A percentile compares a stretch with the other conserved stretches of the same genome.
Conservation (phyloP, 2,113 vertebrate genomes). For the Phainopepla nitens region DNA sequence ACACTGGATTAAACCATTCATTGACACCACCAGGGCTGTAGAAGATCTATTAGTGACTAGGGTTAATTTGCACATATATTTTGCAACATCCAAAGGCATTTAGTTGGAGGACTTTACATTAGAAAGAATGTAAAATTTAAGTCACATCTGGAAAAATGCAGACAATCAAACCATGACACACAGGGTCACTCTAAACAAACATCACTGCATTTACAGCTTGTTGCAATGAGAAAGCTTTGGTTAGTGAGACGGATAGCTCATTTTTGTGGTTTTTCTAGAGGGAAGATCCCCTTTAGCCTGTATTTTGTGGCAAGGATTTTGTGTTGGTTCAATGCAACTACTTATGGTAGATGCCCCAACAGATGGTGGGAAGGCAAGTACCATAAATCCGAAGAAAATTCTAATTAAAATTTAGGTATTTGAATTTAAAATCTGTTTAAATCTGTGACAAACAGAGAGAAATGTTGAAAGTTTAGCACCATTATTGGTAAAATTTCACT, state of each 20-base stretch:
- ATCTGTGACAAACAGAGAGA: neutral
- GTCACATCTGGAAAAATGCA: neutral
- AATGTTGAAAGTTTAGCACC: neutral
- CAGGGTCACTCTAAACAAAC: neutral
- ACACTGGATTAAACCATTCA: neutral
- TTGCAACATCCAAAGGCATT: neutral
- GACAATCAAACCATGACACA: neutral
- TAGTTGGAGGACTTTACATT: neutral
- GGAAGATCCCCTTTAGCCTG: neutral
- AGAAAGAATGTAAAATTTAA: neutral
- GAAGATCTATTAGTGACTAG: neutral
- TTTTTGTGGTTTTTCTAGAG: neutral
- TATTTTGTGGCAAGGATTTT: neutral
- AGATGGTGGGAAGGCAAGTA: neutral
- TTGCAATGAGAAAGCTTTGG: neutral
- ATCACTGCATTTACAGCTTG: neutral
- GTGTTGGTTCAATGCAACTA: neutral
- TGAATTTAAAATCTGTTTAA: neutral
- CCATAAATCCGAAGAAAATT: neutral
- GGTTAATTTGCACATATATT: constrained; percentile 21
- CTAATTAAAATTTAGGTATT: neutral
- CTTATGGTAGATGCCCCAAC: neutral
- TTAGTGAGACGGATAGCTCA: neutral
- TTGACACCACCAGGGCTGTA: neutral
- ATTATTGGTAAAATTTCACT: neutral